phyloP scores from a whole-genome alignment of 2,113 vertebrate genomes.

The Isurus oxyrinchus region DNA sequence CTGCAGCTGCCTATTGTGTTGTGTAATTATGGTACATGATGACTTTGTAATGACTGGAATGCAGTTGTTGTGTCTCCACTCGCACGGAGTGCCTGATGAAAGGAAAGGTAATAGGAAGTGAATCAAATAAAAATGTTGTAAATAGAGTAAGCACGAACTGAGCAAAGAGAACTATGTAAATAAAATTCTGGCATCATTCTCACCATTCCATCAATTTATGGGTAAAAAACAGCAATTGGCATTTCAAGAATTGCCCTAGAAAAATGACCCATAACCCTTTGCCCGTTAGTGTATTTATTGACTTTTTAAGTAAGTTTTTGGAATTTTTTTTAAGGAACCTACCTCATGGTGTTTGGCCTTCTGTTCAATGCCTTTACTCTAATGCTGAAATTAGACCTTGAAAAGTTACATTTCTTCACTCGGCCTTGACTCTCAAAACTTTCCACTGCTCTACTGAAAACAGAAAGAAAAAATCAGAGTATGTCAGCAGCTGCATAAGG shows the following conservation, averaged over 20 bases:
- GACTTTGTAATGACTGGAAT: slow-evolving; percentile 3
- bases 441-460: not conserved
- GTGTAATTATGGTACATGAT: not conserved
- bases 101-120: not conserved
- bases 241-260: not conserved
- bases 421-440: not conserved
- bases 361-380: not conserved
- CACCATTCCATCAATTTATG: not conserved
- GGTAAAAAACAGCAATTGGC: not conserved
- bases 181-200: not conserved
- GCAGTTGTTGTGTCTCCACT: not conserved
- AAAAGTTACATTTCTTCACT: not conserved
- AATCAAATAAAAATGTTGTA: slow-evolving; percentile 30
- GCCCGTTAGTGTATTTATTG: not conserved
- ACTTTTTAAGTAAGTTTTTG: not conserved
- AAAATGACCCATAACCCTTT: not conserved
- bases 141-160: not conserved
- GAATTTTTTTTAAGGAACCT: not conserved
- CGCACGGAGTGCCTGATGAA: not conserved
- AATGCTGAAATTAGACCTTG: not conserved
- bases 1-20: slow-evolving; percentile 20
- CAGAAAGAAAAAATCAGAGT: not conserved
- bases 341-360: not conserved
- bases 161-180: not conserved
- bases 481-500: too few relatives aligned